phyloP scores from a whole-genome alignment of 2,888 invertebrate genomes.

The Theristus sp. region DNA sequence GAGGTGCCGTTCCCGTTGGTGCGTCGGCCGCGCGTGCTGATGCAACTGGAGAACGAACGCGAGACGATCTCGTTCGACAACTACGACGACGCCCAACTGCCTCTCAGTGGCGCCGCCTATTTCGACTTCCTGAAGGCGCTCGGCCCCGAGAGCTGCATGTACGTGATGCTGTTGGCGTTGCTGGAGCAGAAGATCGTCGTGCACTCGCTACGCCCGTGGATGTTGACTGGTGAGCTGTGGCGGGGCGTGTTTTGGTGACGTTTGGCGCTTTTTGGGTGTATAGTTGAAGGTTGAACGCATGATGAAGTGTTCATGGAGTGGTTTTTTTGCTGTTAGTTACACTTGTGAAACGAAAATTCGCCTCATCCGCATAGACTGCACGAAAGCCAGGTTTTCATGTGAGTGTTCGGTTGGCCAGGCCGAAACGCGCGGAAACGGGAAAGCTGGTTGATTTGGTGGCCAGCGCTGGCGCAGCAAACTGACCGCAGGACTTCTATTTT shows the following conservation, averaged over 20 bases:
- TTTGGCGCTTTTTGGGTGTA: too few relatives aligned
- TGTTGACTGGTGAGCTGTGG: constrained; percentile 52
- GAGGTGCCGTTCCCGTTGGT: constrained; percentile 86
- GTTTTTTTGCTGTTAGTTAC: too few relatives aligned
- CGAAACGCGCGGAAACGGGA: too few relatives aligned
- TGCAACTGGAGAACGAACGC: constrained; percentile 32
- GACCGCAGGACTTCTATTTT: too few relatives aligned
- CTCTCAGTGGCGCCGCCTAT: constrained; percentile 85
- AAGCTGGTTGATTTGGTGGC: too few relatives aligned
- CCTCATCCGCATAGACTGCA: too few relatives aligned
- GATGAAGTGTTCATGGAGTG: not conserved
- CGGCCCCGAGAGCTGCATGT: constrained; percentile 79
- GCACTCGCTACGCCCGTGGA: constrained; percentile 80
- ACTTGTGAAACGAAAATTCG: too few relatives aligned
- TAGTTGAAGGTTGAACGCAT: constrained; percentile 8
- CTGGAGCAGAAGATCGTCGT: constrained; percentile 93
- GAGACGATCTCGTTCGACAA: constrained; percentile 75
- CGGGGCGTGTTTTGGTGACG: too few relatives aligned
- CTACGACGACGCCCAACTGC: constrained; percentile 83
- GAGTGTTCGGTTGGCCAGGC: too few relatives aligned
- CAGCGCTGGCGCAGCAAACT: too few relatives aligned
- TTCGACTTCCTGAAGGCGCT: constrained; percentile 55
- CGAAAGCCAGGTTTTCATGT: too few relatives aligned
- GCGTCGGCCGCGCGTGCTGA: constrained; percentile 66
- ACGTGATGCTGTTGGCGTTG: constrained; percentile 65